phyloP scores from a whole-genome alignment of 2,113 vertebrate genomes.

The Platichthys stellatus region DNA sequence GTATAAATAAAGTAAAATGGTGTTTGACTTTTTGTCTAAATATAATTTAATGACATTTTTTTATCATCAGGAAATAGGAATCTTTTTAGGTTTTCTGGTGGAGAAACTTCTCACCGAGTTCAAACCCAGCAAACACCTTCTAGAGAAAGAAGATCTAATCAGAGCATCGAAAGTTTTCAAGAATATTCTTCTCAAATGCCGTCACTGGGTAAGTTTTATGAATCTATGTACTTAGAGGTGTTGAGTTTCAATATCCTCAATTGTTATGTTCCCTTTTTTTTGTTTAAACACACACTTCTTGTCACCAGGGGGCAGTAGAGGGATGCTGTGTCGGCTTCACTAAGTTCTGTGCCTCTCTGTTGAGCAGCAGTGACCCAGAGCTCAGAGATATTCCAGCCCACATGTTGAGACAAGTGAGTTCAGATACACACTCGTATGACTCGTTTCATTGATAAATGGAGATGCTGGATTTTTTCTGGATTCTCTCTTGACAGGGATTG shows the following conservation, averaged over 20 bases:
- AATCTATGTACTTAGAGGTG: neutral
- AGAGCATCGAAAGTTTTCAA: conserved; percentile 82
- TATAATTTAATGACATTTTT: neutral
- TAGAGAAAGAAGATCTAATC: conserved; percentile 75
- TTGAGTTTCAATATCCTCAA: neutral
- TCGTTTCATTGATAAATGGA: neutral
- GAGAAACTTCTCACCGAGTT: conserved; percentile 75
- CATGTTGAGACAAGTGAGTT: conserved; percentile 84
- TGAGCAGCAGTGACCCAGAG: conserved; percentile 74
- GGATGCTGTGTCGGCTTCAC: conserved; percentile 87
- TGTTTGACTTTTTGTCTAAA: neutral
- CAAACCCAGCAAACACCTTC: conserved; percentile 4
- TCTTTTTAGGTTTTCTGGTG: conserved; percentile 83
- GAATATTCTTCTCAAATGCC: conserved; percentile 89
- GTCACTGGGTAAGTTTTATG: conserved; percentile 87
- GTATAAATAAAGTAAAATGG: conserved; percentile 67
- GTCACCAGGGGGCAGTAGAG: conserved; percentile 87
- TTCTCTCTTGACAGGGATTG: conserved; percentile 75
- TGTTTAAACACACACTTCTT: neutral
- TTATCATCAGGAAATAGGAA: conserved; percentile 79
- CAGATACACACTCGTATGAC: neutral
- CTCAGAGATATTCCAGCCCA: conserved; percentile 81
- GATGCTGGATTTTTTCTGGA: neutral
- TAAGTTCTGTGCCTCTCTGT: conserved; percentile 82
- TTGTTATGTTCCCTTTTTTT: neutral